phyloP scores from a whole-genome alignment of 2,888 invertebrate species.

The Cheilosia vulpina region DNA sequence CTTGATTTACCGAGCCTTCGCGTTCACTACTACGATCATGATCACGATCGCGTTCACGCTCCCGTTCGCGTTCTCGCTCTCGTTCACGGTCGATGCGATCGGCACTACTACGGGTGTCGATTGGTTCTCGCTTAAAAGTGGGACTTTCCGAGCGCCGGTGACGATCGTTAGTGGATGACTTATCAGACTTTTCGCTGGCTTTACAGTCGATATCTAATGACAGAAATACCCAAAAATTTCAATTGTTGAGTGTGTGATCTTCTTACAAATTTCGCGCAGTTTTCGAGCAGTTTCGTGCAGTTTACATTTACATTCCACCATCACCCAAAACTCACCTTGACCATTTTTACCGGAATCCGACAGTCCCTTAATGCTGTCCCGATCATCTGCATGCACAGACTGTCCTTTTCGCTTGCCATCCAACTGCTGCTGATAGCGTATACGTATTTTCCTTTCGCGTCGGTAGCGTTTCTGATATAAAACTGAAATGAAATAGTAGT shows the following conservation, averaged over 20 bases:
- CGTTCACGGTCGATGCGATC: constrained; percentile 79
- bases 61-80: constrained; percentile 76
- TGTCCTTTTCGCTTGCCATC: constrained; percentile 89
- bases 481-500: constrained; percentile 85
- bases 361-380: constrained; percentile 79
- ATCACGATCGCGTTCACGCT: constrained; percentile 78
- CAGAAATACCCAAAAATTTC: neutral
- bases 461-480: constrained; percentile 95
- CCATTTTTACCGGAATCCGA: constrained; percentile 91
- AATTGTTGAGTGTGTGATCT: too few species aligned
- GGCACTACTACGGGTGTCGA: constrained; percentile 76
- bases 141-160: constrained; percentile 80
- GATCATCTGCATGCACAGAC: constrained; percentile 90
- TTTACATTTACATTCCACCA: constrained; percentile 1
- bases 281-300: constrained; percentile 38
- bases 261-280: constrained; percentile 3
- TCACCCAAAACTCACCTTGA: constrained; percentile 86
- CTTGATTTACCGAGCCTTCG: constrained; percentile 79
- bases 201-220: constrained; percentile 81
- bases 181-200: constrained; percentile 82
- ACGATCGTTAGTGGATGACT: constrained; percentile 78
- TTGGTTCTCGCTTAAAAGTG: constrained; percentile 81
- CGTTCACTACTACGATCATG: constrained; percentile 80
- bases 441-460: constrained; percentile 92
- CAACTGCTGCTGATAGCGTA: constrained; percentile 93